Base-by-base conservation (phyloP, 2,797 vertebrate species). In the Euthynnus affinis region DNA sequence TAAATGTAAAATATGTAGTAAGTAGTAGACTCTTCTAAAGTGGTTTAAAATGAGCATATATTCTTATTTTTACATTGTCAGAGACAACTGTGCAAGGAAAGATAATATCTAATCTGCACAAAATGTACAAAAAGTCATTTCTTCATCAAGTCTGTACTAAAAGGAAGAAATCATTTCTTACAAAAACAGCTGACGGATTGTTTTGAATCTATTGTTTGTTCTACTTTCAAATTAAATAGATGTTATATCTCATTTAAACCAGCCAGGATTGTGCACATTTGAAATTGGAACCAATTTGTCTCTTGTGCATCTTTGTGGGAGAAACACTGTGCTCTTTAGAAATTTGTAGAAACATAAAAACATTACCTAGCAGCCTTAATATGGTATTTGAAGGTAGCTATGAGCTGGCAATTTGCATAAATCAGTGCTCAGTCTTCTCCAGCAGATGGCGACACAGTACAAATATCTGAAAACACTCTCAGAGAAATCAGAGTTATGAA, bases 381-480 rank as follows among this genome's bases (percentile, higher is more conserved):
- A 8, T 23, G 9, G 6, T 49, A 1, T 40, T 42, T 40, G 8
- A 66, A 20, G 9, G 25, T 8, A 3, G 0, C 12, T n/a, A 0
- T 49, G 5, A 9, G 9, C 14, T 4, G 1, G 6, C 6, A 15
- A 51, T 14, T 12, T 65, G 4, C 10, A 55, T 2, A 14, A 27
- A 9, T 22, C 13, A 22, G 15, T 79, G 68, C 25, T 25, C 18
- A 37, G 0, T 1, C 9, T 51, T 10, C 0, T 71, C 88, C 94
- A 93, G 84, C 85, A 90, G 94, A 79, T 89, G 91, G 92, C 75
- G 81, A 68, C 81, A 91, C 73, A 90, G 72, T 18, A 78, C 83
- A 92, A 65, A 62, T 10, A 55, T 85, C 27, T 51, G 34, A 56
- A 60, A 74, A 23, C 34, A 17, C 34, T 2, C 8, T 12, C 9